These are phyloP conservation scores for Turdus rufiventris DNA, from an alignment of 2,113 vertebrate species.

Conservation along the genomic window DNA sequence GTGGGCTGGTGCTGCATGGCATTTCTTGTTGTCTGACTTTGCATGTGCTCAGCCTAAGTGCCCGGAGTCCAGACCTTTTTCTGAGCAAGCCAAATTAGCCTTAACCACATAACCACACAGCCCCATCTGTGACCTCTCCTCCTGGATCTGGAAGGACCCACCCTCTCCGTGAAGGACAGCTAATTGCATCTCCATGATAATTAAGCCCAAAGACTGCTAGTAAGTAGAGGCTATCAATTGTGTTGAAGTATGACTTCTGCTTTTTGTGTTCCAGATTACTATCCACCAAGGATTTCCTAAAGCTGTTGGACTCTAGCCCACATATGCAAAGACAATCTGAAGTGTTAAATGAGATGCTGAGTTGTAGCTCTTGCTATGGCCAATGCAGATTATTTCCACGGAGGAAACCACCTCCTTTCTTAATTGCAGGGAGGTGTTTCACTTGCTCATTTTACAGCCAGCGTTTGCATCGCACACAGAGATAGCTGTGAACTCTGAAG, in stretches of 20 bases:
- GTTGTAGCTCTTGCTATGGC: constrained; percentile 17
- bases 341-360: constrained; percentile 35
- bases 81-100: not conserved
- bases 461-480: not conserved
- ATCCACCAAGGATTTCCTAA: constrained; percentile 66
- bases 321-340: constrained; percentile 39
- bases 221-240: constrained; percentile 39
- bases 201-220: not conserved
- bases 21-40: not conserved
- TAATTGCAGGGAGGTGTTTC: constrained; percentile 4
- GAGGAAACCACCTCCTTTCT: constrained; percentile 42
- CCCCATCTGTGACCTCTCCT: constrained; percentile 30
- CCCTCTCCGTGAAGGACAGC: constrained; percentile 39
- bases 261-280: constrained; percentile 63
- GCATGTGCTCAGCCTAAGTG: not conserved
- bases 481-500: not conserved
- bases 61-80: not conserved
- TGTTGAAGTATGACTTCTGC: constrained; percentile 61
- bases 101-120: not conserved
- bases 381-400: not conserved
- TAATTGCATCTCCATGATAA: constrained; percentile 50
- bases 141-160: constrained; percentile 31
- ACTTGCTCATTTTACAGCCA: not conserved
- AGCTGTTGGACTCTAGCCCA: constrained; percentile 45
- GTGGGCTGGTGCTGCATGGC: not conserved